Conservation (phyloP, 2,113 vertebrate genomes). For the rat (Rattus norvegicus) region DNA sequence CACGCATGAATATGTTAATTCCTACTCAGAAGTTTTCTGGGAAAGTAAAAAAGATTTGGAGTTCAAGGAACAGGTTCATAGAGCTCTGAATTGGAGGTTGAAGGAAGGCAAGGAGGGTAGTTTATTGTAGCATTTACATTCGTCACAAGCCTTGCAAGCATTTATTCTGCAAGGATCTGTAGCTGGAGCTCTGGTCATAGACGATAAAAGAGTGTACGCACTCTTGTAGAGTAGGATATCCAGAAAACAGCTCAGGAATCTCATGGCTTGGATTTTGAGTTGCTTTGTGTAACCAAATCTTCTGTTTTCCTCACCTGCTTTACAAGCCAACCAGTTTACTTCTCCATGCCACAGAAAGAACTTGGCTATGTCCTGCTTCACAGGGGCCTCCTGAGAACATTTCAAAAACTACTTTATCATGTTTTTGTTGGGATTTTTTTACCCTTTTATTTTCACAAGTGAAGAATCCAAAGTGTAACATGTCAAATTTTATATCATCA, state of each 20-base stretch:
- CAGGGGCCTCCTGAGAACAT: neutral
- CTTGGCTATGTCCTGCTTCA: neutral
- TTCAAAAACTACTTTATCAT: neutral
- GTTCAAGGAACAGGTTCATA: neutral
- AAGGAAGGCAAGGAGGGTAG: neutral
- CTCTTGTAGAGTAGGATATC: neutral
- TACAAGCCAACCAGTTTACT: neutral
- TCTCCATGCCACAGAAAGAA: no score
- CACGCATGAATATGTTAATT: neutral
- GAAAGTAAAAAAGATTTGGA: neutral
- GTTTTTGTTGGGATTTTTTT: neutral
- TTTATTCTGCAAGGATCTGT: neutral
- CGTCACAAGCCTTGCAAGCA: neutral
- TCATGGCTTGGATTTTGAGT: neutral
- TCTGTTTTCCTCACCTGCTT: neutral
- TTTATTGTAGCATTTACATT: neutral
- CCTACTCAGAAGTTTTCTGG: neutral
- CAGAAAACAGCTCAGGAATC: neutral
- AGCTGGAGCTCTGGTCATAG: neutral
- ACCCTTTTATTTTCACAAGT: neutral
- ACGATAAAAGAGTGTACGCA: neutral
- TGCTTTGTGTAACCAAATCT: neutral
- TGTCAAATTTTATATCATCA: conserved; percentile 40
- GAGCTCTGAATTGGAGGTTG: neutral
- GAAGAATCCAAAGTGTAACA: conserved; percentile 26